Evolutionary conservation across 2,888 invertebrate species (phyloP), one percentile per base, ranked within the genome.

Genomic region (Conus canariensis): DNA sequence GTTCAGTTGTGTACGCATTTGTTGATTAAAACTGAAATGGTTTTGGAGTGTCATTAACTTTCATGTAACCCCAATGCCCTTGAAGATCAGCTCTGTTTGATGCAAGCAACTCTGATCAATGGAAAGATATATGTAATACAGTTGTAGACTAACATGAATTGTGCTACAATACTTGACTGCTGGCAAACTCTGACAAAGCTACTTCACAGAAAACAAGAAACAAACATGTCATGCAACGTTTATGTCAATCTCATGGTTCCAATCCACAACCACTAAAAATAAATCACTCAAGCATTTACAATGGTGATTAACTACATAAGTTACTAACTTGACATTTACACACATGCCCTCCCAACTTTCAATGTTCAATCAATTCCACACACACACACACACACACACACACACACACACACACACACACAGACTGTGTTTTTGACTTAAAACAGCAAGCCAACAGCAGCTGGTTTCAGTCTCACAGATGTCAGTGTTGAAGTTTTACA

Each of bases 191-290:
- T 80, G 45, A 45, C 30, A 30, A 10, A n/a, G 22, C 77, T 30
- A 80, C 4, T 80, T 80, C 45, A 45, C n/a, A 22, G 30, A 80
- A 80, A 80, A 80, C 77, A 80, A 74, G 2, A 74, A 30, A 80
- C 77, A 80, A 10, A 45, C 14, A 80, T 12, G 16, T 83, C 22
- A 83, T 12, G 56, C 7, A 83, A 19, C 16, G 25, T 77, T 83
- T 56, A 19, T 58, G 82, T 58, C 58, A 16, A 58, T 58, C 14
- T 83, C 9, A 19, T 83, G 56, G 19, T 83, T 83, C 25, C 58
- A 83, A 83, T 25, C 82, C 82, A 83, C 82, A 83, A 83, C 82
- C 82, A 83, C 56, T 58, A 83, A 64, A 64, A 64, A 83, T 14
- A 56, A 56, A 56, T 19, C 82, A 83, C 82, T 22, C 25, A 25